These are phyloP conservation scores for Sminthurides aquaticus DNA, from an alignment of 2,888 invertebrate genomes.

Conservation along the genomic window DNA sequence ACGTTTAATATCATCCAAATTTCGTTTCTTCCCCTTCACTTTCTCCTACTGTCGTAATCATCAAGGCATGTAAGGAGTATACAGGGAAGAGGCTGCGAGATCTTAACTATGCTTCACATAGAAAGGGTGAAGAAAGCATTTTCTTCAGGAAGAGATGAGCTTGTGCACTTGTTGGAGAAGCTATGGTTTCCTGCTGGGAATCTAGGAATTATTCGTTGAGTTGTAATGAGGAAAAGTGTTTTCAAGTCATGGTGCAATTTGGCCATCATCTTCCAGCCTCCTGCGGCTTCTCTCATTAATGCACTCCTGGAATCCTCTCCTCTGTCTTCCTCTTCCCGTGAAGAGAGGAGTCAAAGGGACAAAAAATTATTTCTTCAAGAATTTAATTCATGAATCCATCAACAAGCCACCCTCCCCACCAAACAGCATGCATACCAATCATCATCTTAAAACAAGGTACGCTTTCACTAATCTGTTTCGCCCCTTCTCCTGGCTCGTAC, in stretches of 20 bases:
- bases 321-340: background rate
- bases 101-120: too few relatives aligned
- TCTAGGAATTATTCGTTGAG: conserved; percentile 43
- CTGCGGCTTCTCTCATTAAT: conserved; percentile 43
- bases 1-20: too few relatives aligned
- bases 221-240: conserved; percentile 44
- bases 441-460: conserved; percentile 3
- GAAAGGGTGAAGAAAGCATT: background rate
- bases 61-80: too few relatives aligned
- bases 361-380: conserved; percentile 24
- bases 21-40: too few relatives aligned
- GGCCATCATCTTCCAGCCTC: conserved; percentile 34
- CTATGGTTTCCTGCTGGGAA: conserved; percentile 37
- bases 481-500: conserved; percentile 14
- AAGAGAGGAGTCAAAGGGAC: conserved; percentile 15
- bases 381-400: conserved; percentile 23
- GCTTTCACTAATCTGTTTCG: conserved; percentile 22
- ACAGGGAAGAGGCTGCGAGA: too few relatives aligned
- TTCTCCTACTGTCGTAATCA: too few relatives aligned
- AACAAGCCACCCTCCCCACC: conserved; percentile 1
- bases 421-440: background rate
- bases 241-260: conserved; percentile 42
- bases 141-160: too few relatives aligned
- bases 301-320: conserved; percentile 40
- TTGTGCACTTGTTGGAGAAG: background rate